Evolutionary conservation across 2,797 vertebrate species (phyloP), one percentile per base, ranked within the genome.

Genomic region (Melanotaenia maccullochi): DNA sequence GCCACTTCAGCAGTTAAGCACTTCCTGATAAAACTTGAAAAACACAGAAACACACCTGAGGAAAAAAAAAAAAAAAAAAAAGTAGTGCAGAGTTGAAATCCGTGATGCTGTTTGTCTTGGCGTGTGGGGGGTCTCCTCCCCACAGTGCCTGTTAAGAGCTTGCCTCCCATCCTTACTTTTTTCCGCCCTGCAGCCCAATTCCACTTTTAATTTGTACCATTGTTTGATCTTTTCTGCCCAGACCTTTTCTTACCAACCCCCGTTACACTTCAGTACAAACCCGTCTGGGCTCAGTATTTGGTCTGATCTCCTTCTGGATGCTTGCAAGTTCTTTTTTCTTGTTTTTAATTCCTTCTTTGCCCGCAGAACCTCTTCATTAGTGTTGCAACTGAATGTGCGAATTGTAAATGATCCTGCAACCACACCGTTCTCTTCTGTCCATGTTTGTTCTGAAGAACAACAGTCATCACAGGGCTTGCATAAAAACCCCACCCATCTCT

Each of bases 1-100:
- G 82, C 88, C 87, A 73, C 89, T 79, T 80, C 87, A 88, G 84
- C 79, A 85, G 87, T 65, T 77, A 93, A 91, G 90, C 92, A 91
- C 92, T 95, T 97, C 96, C 96, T 97, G 96, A 89, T 93, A 64
- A 96, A 95, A 97, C 96, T 97, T 97, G 96, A 97, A 93, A 76
- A 81, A 76, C 56, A 82, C 42, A 66, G 60, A 83, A 80, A 81
- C 67, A 62, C 71, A 78, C 73, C 72, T 71, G 64, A 76, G 81
- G 79, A 60, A 63, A 28, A 54, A 25, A 13, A 54, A 25, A 13
- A 13, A 22, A 22, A 62, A 32, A 35, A 72, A 11, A 51, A 78
- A 85, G 61, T 18, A 69, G 76, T 78, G 60, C 65, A 74, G 75
- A 85, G 68, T 72, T 71, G 63, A 89, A 85, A 89, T 92, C 82